These are phyloP conservation scores for Malthinus seriepunctatus DNA, from an alignment of 2,888 invertebrate species.

Conservation along the genomic window DNA sequence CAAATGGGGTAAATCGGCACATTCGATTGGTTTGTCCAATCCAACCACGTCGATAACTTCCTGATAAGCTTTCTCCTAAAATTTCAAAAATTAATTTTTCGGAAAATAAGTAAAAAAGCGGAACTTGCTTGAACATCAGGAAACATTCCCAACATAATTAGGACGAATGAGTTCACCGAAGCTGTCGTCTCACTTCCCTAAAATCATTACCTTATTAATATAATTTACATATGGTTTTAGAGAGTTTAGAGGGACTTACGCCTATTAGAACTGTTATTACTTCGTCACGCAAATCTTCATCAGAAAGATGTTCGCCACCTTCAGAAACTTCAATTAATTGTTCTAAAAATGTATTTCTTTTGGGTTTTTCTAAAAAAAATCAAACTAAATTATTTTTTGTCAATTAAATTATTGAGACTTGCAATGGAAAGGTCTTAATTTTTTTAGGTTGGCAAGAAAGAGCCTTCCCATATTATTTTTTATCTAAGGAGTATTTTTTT, in stretches of 20 bases:
- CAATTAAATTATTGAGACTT: no score
- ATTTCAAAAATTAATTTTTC: background rate
- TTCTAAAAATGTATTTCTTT: slow-evolving; percentile 53
- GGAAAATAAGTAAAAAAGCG: no score
- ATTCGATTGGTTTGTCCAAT: background rate
- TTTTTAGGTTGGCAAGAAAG: no score
- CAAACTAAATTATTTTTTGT: no score
- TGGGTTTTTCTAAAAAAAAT: background rate
- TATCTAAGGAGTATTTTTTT: no score
- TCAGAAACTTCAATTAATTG: slow-evolving; percentile 50
- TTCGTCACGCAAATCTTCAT: slow-evolving; percentile 28
- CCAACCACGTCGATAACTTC: slow-evolving; percentile 26
- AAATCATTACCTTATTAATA: slow-evolving; percentile 8
- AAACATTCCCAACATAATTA: slow-evolving; percentile 40
- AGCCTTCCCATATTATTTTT: no score
- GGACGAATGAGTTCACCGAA: slow-evolving; percentile 36
- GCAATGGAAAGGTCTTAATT: no score
- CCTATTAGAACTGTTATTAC: slow-evolving; percentile 26
- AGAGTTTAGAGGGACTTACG: slow-evolving; percentile 13
- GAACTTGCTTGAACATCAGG: slow-evolving; percentile 38
- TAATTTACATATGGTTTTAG: no score
- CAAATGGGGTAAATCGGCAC: slow-evolving; percentile 22
- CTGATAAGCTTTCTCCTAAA: slow-evolving; percentile 22
- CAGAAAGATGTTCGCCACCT: slow-evolving; percentile 13
- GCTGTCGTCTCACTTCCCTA: slow-evolving; percentile 44